These are phyloP conservation scores for Parnassius orleans DNA, from an alignment of 2,888 invertebrate species.

Conservation along the genomic window DNA sequence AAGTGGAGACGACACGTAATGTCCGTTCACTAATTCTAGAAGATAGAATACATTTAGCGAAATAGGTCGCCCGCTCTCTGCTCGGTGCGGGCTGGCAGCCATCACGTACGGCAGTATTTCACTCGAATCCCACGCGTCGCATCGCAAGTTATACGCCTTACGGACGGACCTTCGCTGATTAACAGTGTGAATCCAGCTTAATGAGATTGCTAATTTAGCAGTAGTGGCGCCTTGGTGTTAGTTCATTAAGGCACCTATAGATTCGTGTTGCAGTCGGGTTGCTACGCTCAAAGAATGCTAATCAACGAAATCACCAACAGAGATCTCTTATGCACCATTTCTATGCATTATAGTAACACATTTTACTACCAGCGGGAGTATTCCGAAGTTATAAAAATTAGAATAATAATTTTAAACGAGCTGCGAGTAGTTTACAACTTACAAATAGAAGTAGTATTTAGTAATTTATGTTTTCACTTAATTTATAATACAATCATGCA, in stretches of 20 bases:
- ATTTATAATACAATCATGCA: no score
- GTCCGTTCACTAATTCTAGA: conserved; percentile 23
- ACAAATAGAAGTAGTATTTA: not conserved
- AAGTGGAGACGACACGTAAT: conserved; percentile 21
- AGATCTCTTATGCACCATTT: conserved; percentile 20
- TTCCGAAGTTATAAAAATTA: not conserved
- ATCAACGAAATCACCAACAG: conserved; percentile 20
- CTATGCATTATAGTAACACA: conserved; percentile 15
- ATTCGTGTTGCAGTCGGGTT: conserved; percentile 19
- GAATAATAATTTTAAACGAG: conserved; percentile 5
- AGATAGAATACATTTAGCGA: conserved; percentile 24
- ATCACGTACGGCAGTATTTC: conserved; percentile 39
- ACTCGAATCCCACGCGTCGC: conserved; percentile 34
- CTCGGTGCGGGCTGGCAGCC: conserved; percentile 9
- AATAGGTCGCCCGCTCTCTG: conserved; percentile 25
- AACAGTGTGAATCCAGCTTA: conserved; percentile 36
- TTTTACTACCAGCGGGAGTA: conserved; percentile 2
- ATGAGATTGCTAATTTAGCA: conserved; percentile 33
- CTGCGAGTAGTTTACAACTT: no score
- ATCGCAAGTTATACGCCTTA: conserved; percentile 30
- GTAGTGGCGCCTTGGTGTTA: conserved; percentile 23
- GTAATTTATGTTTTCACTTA: no score
- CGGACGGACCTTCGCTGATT: conserved; percentile 38
- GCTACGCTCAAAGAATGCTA: conserved; percentile 25
- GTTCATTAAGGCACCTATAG: conserved; percentile 25